Percentiles rank a stretch among this genome's conserved stretches.
Evolutionary conservation across 2,797 vertebrate species (phyloP).

Genomic region (Agapornis canus): DNA sequence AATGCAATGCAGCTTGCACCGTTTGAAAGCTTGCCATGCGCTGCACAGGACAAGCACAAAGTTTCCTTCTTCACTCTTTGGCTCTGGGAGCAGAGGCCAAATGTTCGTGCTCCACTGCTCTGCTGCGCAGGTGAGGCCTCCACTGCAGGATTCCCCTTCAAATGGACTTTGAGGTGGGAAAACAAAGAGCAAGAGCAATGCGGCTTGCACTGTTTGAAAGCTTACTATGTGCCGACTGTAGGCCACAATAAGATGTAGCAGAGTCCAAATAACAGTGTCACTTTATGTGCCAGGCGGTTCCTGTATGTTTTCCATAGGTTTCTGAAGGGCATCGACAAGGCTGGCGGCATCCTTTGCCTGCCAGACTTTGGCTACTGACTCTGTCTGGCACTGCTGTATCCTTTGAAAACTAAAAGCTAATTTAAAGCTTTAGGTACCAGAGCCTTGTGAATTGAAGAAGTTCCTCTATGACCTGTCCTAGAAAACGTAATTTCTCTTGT

Average conservation of each 20-base stretch:
- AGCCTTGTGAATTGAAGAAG: not conserved
- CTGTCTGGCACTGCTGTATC: not conserved
- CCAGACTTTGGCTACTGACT: not conserved
- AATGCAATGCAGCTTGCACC: too few relatives aligned
- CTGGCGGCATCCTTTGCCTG: not conserved
- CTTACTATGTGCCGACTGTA: not conserved
- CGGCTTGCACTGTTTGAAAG: too few relatives aligned
- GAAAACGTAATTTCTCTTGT: not conserved
- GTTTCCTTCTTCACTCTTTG: too few relatives aligned
- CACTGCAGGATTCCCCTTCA: too few relatives aligned
- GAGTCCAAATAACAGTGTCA: not conserved
- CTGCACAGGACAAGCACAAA: too few relatives aligned
- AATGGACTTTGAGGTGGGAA: too few relatives aligned
- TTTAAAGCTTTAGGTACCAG: not conserved
- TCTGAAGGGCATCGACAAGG: not conserved
- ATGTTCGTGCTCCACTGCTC: too few relatives aligned
- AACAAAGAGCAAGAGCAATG: too few relatives aligned
- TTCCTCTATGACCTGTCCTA: not conserved
- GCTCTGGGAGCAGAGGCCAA: too few relatives aligned
- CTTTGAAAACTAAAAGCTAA: not conserved
- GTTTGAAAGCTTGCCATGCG: too few relatives aligned
- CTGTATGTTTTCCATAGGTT: not conserved
- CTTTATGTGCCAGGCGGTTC: not conserved
- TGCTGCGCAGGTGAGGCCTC: too few relatives aligned
- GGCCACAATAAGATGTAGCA: not conserved